phyloP scores from a whole-genome alignment of 2,797 vertebrate species.

The Argyrosomus regius region DNA sequence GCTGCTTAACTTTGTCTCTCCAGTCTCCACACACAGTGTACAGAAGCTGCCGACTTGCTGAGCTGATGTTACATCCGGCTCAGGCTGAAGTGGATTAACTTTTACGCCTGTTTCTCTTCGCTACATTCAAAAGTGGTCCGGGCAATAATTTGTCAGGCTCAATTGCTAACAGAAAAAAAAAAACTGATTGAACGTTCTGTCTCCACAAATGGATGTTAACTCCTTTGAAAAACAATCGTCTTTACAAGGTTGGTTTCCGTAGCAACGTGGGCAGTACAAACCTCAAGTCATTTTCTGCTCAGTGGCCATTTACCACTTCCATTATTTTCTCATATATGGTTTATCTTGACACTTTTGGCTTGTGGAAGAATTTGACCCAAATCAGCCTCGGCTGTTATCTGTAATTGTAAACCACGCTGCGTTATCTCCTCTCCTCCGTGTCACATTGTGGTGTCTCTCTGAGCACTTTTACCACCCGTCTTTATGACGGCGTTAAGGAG shows the following conservation, averaged over 20 bases:
- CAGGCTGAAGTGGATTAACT: conserved; percentile 42
- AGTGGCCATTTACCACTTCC: conserved; percentile 11
- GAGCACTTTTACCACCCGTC: conserved; percentile 24
- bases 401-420: conserved; percentile 23
- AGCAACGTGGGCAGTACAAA: conserved; percentile 39
- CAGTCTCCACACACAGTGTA: conserved; percentile 2
- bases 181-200: not conserved
- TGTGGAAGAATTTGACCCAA: conserved; percentile 20
- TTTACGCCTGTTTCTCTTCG: conserved; percentile 11
- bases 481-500: conserved; percentile 20
- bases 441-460: conserved; percentile 11
- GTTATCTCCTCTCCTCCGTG: conserved; percentile 25
- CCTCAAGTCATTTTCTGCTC: conserved; percentile 36
- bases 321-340: conserved; percentile 28
- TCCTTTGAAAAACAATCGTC: not conserved
- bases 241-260: conserved; percentile 49
- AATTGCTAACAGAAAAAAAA: not conserved
- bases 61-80: conserved; percentile 30
- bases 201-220: conserved; percentile 3
- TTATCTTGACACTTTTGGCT: conserved; percentile 16
- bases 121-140: not conserved
- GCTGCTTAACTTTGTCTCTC: conserved; percentile 60
- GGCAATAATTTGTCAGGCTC: not conserved
- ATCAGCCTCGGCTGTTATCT: conserved; percentile 41
- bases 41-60: conserved; percentile 28